Evolutionary conservation across 2,797 vertebrate genomes (phyloP), one percentile per base, ranked within the genome.

Genomic region (Melanotaenia nigrans): DNA sequence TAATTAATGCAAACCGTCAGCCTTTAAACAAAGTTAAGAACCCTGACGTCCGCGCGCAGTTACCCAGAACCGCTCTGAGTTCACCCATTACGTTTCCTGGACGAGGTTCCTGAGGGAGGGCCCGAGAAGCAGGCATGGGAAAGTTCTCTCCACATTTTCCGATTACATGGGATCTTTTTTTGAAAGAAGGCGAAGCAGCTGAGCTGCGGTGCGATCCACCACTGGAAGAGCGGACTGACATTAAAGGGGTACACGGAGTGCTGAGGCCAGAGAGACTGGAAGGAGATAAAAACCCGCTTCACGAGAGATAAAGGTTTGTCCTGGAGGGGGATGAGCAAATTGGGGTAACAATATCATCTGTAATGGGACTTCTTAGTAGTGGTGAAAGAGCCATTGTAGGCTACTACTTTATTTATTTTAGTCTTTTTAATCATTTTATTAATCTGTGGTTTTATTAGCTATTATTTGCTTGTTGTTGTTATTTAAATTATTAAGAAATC

Each of bases 11-110:
- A 38, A 61, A 77, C 7, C 10, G 20, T 4, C 25, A 35, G 1
- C 36, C 28, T 73, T 63, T 40, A 57, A 61, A 38, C 30, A 40
- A 63, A 71, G 3, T 64, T 45, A 51, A 24, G 7, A 30, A 20
- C 24, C 13, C n/a, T 25, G 33, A 51, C 12, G 22, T 67, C 63
- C 14, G 70, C 51, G 69, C 53, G 45, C 75, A 75, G 60, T 65
- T 30, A 25, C 58, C 33, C 71, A 73, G 75, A 77, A 69, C 79
- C 69, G 78, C 85, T 90, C 73, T 64, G 67, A 82, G 67, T 85
- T 76, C 73, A 86, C 87, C 89, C 93, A 82, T 92, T 86, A 90
- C 90, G 89, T 93, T 95, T 95, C 94, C 94, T 93, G 92, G 74
- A 90, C 75, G 10, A 14, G 66, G 88, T 91, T 93, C 93, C 93